Evolutionary conservation across 1,140 invertebrate genomes (phyloP).

Genomic region (Dolichoris vasculosae): DNA sequence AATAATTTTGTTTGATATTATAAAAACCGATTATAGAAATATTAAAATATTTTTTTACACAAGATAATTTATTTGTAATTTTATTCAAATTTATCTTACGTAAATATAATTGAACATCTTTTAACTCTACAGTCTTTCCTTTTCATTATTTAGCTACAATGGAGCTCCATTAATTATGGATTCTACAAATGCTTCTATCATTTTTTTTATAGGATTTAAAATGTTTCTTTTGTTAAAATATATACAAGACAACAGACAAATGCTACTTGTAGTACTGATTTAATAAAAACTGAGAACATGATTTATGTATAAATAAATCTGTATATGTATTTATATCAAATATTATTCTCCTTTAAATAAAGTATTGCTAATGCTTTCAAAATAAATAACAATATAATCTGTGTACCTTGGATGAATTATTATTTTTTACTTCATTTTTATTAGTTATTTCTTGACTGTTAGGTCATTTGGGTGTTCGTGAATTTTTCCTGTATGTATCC

Average conservation of each 20-base stretch:
- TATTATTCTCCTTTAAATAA: background rate
- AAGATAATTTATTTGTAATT: background rate
- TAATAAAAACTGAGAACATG: background rate
- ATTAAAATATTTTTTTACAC: background rate
- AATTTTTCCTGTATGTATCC: background rate
- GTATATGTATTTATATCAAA: background rate
- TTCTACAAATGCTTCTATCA: background rate
- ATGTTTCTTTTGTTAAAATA: slow-evolving; percentile 9
- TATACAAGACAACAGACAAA: background rate
- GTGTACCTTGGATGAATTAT: background rate
- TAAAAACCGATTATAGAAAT: background rate
- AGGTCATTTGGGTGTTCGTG: background rate
- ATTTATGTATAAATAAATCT: background rate
- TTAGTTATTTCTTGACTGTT: background rate
- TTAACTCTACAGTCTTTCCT: background rate
- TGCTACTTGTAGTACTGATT: background rate
- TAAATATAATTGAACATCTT: background rate
- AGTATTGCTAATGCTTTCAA: background rate
- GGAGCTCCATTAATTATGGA: background rate
- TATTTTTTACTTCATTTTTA: background rate
- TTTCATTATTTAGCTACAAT: background rate
- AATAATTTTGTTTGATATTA: background rate
- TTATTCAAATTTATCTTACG: background rate
- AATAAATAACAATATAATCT: background rate
- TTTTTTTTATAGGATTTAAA: background rate